These are phyloP conservation scores for Podargus strigoides DNA, from an alignment of 2,797 vertebrate genomes.

Conservation along the genomic window DNA sequence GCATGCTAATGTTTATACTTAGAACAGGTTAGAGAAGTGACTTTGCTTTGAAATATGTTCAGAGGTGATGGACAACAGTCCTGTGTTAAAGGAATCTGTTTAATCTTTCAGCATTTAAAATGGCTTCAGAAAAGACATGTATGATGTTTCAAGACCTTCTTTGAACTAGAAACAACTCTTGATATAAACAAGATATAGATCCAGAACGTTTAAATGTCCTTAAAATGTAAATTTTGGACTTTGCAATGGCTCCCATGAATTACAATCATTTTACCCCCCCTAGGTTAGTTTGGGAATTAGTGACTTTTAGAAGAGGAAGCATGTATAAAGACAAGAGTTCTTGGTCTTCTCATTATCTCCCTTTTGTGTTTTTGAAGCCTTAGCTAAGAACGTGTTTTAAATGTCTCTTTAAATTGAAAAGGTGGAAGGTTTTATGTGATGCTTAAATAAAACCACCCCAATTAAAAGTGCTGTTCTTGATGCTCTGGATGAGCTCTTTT, in stretches of 20 bases:
- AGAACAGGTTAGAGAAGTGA: not conserved
- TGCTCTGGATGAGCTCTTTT: not conserved
- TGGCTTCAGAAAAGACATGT: not conserved
- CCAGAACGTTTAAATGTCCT: not conserved
- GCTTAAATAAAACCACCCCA: not conserved
- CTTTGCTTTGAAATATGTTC: not conserved
- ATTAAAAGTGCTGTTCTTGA: not conserved
- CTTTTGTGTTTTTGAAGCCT: not conserved
- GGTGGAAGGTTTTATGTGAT: accelerated
- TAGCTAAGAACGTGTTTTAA: not conserved
- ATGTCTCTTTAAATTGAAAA: not conserved
- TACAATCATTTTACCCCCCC: not conserved
- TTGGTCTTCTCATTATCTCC: not conserved
- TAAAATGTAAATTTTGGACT: not conserved
- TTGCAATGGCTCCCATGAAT: not conserved
- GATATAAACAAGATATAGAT: not conserved
- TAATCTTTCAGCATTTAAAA: not conserved
- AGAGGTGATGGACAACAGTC: not conserved
- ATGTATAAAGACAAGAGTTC: not conserved
- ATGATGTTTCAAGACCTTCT: not conserved
- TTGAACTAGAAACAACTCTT: not conserved
- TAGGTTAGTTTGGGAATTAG: not conserved
- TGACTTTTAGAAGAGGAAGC: not conserved
- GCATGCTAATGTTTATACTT: not conserved
- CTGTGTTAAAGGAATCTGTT: not conserved